These are phyloP conservation scores for Vulpes ferrilata DNA, from an alignment of 2,113 vertebrate species.

Conservation along the genomic window DNA sequence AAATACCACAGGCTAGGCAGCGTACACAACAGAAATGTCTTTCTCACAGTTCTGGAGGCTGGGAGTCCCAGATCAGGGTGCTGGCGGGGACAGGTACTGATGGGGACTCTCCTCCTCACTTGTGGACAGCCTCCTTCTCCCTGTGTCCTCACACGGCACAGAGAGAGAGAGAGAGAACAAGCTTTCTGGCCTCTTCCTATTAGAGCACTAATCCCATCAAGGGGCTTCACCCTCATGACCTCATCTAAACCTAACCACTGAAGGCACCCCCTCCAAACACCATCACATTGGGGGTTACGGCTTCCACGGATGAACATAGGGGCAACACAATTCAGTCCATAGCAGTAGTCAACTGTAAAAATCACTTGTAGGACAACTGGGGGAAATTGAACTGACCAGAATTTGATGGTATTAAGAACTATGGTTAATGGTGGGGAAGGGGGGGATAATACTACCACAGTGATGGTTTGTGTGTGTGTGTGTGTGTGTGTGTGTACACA, in stretches of 20 bases:
- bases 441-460: background rate
- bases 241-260: background rate
- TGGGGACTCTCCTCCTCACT: background rate
- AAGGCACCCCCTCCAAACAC: background rate
- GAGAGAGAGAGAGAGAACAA: background rate
- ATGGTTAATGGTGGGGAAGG: accelerated
- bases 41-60: background rate
- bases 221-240: background rate
- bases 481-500: background rate
- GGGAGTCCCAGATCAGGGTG: background rate
- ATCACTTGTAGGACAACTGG: background rate
- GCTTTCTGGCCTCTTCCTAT: background rate
- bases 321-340: background rate
- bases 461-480: background rate
- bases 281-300: background rate
- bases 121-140: background rate
- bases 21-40: background rate
- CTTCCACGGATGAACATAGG: background rate
- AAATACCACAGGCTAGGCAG: background rate
- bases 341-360: background rate
- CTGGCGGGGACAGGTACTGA: background rate
- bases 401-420: background rate
- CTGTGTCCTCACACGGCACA: background rate
- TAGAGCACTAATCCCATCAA: background rate
- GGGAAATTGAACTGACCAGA: background rate